These are phyloP conservation scores for Rhyacophila brunnea DNA, from an alignment of 1,140 invertebrate species.

Conservation along the genomic window DNA sequence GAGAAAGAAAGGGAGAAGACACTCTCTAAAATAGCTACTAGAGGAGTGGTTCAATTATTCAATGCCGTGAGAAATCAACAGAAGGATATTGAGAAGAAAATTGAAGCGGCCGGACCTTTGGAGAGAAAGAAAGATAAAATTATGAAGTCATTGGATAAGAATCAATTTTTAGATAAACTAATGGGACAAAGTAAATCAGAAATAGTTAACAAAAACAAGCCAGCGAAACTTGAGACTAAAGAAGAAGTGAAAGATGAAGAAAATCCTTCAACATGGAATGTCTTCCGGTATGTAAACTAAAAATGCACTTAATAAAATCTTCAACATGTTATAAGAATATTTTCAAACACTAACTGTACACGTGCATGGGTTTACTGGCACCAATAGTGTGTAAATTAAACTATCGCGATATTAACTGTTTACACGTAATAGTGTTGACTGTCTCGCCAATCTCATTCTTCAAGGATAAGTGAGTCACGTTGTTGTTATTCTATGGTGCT, in stretches of 20 bases:
- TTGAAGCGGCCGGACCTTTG: conserved; percentile 71
- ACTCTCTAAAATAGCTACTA: conserved; percentile 82
- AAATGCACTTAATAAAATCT: neutral
- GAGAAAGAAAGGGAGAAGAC: conserved; percentile 73
- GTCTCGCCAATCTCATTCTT: no score
- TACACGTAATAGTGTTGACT: no score
- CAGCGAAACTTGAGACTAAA: conserved; percentile 42
- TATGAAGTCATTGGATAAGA: conserved; percentile 77
- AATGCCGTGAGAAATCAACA: conserved; percentile 88
- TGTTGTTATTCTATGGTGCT: no score
- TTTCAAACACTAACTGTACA: neutral
- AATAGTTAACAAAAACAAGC: conserved; percentile 53
- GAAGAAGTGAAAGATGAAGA: conserved; percentile 50
- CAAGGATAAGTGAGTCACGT: no score
- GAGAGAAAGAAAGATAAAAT: conserved; percentile 82
- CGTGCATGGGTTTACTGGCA: no score
- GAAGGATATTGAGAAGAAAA: conserved; percentile 69
- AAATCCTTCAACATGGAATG: conserved; percentile 55
- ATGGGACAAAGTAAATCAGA: conserved; percentile 70
- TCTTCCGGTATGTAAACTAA: conserved; percentile 47
- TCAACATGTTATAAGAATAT: neutral
- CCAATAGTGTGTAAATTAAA: no score
- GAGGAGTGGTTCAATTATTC: conserved; percentile 88
- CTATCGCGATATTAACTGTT: no score
- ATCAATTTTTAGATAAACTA: conserved; percentile 77